Percentiles rank a stretch among this genome's conserved stretches.
Conservation (phyloP, 2,888 invertebrate species). For the Gastrophysa polygoni region DNA sequence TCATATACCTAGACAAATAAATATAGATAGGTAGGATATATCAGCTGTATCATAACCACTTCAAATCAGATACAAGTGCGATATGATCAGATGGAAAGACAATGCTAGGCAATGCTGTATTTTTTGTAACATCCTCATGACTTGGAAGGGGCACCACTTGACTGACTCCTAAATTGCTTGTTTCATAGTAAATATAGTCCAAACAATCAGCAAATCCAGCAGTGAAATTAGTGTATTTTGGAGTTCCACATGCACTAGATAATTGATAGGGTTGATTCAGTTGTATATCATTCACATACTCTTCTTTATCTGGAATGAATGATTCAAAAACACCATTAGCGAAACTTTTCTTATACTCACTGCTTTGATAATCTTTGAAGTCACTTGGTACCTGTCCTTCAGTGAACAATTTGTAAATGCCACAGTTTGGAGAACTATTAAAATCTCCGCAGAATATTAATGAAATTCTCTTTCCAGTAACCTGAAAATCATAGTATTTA, state of each 20-base stretch:
- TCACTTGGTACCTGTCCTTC: slow-evolving; percentile 68
- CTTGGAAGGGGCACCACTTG: slow-evolving; percentile 83
- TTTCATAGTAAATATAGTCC: slow-evolving; percentile 90
- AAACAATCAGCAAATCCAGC: slow-evolving; percentile 83
- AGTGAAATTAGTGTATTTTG: slow-evolving; percentile 86
- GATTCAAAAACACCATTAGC: slow-evolving; percentile 8
- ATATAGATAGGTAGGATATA: background rate
- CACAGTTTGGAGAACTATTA: slow-evolving; percentile 86
- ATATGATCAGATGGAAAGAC: slow-evolving; percentile 95
- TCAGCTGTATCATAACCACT: slow-evolving; percentile 55
- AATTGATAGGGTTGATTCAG: slow-evolving; percentile 71
- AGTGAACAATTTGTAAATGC: slow-evolving; percentile 81
- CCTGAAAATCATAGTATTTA: slow-evolving; percentile 45
- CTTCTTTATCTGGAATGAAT: slow-evolving; percentile 64
- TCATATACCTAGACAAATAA: too few species aligned
- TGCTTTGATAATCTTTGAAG: slow-evolving; percentile 78
- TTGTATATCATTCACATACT: slow-evolving; percentile 68
- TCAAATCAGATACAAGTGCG: slow-evolving; percentile 82
- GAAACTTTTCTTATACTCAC: slow-evolving; percentile 69
- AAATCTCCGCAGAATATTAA: slow-evolving; percentile 91
- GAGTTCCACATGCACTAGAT: slow-evolving; percentile 83
- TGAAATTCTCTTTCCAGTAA: slow-evolving; percentile 61
- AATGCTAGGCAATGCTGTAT: slow-evolving; percentile 84
- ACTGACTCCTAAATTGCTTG: slow-evolving; percentile 65
- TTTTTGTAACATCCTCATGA: slow-evolving; percentile 73